A percentile compares a stretch with the other conserved stretches of the same genome.
These are phyloP conservation scores for Ptychobarbus kaznakovi DNA, from an alignment of 2,797 vertebrate species.

Conservation along the genomic window DNA sequence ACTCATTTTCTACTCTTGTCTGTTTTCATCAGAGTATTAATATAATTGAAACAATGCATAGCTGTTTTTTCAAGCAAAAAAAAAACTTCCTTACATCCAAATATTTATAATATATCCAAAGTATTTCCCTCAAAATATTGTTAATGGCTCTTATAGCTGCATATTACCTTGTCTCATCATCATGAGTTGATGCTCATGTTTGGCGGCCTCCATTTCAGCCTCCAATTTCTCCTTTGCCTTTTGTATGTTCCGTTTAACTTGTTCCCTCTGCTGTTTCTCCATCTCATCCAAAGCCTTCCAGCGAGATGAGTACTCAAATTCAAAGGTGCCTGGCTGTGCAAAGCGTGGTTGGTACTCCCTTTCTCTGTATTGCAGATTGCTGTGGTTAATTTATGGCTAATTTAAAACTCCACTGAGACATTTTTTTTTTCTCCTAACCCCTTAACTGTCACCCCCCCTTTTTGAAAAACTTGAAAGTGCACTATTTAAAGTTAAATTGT, in stretches of 20 bases:
- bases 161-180: conserved; percentile 94
- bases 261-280: conserved; percentile 95
- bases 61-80: not conserved
- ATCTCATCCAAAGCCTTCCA: conserved; percentile 98
- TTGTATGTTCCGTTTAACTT: conserved; percentile 93
- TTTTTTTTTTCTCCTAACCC: not conserved
- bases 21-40: not conserved
- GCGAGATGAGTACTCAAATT: conserved; percentile 96
- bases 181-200: conserved; percentile 98
- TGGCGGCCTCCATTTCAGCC: conserved; percentile 96
- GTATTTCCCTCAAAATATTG: not conserved
- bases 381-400: not conserved
- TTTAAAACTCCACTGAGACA: not conserved
- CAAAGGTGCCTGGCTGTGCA: conserved; percentile 97
- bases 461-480: too few species aligned
- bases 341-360: conserved; percentile 91
- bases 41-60: not conserved
- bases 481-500: too few species aligned
- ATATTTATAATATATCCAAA: not conserved
- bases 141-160: not conserved
- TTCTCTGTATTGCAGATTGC: conserved; percentile 78
- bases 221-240: conserved; percentile 98
- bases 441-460: too few species aligned
- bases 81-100: not conserved
- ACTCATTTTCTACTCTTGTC: not conserved